Evolutionary conservation across 1,140 invertebrate genomes (phyloP).

Genomic region (Oedothorax gibbosus): DNA sequence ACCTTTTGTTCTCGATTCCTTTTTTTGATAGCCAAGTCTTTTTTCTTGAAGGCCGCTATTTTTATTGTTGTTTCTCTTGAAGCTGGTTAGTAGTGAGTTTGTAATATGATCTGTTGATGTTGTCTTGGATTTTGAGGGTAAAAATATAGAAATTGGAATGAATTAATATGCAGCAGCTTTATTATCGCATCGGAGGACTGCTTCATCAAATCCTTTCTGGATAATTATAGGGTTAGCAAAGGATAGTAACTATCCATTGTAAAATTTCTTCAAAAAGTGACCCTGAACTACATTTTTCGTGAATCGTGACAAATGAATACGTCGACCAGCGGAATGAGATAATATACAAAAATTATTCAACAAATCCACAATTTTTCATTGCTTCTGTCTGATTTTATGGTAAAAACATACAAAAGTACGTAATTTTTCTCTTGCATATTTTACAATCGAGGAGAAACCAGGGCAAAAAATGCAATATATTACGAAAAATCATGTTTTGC

Average conservation of each 20-base stretch:
- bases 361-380: background rate
- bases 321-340: background rate
- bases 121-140: background rate
- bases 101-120: background rate
- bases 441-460: no score
- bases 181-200: slow-evolving; percentile 26
- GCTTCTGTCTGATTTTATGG: background rate
- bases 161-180: slow-evolving; percentile 50
- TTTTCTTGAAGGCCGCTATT: background rate
- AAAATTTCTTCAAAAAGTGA: background rate
- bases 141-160: background rate
- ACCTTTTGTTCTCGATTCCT: slow-evolving; percentile 25
- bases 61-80: background rate
- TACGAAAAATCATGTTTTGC: no score
- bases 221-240: slow-evolving; percentile 34
- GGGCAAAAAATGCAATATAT: no score
- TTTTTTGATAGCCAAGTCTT: background rate
- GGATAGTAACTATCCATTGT: slow-evolving; percentile 26
- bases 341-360: no score
- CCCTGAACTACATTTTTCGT: slow-evolving; percentile 47
- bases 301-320: slow-evolving; percentile 16
- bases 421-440: no score
- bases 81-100: background rate
- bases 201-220: slow-evolving; percentile 14
- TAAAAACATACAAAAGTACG: background rate